Conservation (phyloP, 1,140 invertebrate genomes). For the Epicauta chinensis region DNA sequence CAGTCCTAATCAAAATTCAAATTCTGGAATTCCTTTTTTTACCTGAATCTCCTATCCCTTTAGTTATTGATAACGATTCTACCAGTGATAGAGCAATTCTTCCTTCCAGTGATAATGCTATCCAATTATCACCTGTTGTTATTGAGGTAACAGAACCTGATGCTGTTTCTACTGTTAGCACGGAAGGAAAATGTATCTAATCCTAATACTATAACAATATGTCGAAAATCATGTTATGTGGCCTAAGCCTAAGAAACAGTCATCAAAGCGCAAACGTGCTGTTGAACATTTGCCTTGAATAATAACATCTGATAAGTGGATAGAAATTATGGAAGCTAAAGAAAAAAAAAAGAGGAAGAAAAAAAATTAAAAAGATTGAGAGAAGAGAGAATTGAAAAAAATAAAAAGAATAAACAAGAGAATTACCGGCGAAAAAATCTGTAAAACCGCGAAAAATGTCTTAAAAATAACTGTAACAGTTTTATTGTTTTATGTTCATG, state of each 20-base stretch:
- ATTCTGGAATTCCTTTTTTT: too few species aligned
- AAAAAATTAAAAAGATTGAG: conserved; percentile 13
- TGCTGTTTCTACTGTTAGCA: too few species aligned
- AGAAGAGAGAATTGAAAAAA: too few species aligned
- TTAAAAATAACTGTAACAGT: not conserved
- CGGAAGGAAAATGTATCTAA: too few species aligned
- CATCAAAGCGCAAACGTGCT: not conserved
- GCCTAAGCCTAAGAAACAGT: conserved; percentile 17
- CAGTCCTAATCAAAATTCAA: too few species aligned
- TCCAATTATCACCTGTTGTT: too few species aligned
- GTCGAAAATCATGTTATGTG: conserved; percentile 14
- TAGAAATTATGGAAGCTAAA: conserved; percentile 19
- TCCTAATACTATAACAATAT: too few species aligned
- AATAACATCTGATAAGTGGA: conserved; percentile 24
- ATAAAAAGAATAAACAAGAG: conserved; percentile 1
- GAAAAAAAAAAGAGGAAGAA: conserved; percentile 15
- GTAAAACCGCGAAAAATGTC: not conserved
- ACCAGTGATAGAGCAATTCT: too few species aligned
- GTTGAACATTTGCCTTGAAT: conserved; percentile 21
- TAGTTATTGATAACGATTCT: too few species aligned
- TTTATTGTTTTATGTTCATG: not conserved
- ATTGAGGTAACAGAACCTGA: too few species aligned
- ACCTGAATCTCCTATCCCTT: too few species aligned
- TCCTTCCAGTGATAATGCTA: too few species aligned
- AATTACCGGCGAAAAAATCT: not conserved